These are phyloP conservation scores for Jaculus jaculus DNA, from an alignment of 2,113 vertebrate species.

Conservation along the genomic window DNA sequence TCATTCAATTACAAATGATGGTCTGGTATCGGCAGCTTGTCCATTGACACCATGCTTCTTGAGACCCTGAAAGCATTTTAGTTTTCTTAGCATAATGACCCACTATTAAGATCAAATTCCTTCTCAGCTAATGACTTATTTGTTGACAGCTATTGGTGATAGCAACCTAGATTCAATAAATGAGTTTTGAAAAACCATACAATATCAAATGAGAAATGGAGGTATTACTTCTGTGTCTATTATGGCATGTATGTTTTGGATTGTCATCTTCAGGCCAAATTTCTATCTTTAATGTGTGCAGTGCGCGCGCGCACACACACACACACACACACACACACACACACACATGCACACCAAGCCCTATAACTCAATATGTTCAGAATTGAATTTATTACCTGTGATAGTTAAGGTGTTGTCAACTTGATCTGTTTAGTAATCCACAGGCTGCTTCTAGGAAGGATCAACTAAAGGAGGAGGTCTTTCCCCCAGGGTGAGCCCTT, in stretches of 20 bases:
- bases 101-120: background rate
- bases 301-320: background rate
- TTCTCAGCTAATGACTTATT: constrained; percentile 13
- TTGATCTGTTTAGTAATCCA: too few relatives aligned
- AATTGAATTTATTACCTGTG: background rate
- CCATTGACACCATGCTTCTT: background rate
- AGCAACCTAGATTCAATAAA: background rate
- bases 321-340: background rate
- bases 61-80: background rate
- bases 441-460: too few relatives aligned
- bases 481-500: too few relatives aligned
- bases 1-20: background rate
- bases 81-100: background rate
- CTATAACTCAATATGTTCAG: background rate
- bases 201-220: background rate
- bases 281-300: background rate
- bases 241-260: background rate
- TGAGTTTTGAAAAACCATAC: background rate
- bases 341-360: background rate
- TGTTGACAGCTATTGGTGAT: background rate
- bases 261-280: background rate
- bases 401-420: too few relatives aligned
- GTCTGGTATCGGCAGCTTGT: background rate
- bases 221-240: background rate
- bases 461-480: too few relatives aligned